A percentile compares a stretch with the other conserved stretches of the same genome.
Evolutionary conservation across 2,797 vertebrate genomes (phyloP).

Genomic region (Spondyliosoma cantharus): DNA sequence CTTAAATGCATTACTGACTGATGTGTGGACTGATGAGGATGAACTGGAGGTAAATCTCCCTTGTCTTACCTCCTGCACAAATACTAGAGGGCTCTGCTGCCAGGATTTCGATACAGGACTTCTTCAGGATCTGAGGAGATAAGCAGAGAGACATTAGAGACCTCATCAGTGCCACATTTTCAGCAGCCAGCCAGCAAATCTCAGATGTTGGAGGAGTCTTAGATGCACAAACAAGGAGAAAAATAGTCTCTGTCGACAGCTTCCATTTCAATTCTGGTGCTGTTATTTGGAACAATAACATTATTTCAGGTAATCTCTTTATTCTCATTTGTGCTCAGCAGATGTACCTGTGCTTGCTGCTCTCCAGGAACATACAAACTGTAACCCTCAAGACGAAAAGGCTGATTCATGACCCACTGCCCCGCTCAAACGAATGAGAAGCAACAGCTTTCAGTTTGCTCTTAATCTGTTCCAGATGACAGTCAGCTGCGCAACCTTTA

Average conservation of each 20-base stretch:
- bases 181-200: background rate
- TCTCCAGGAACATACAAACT: constrained; percentile 52
- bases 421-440: constrained; percentile 44
- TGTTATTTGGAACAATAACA: background rate
- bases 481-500: constrained; percentile 63
- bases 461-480: constrained; percentile 80
- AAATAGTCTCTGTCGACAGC: background rate
- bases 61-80: constrained; percentile 93
- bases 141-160: constrained; percentile 32
- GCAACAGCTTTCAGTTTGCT: constrained; percentile 46
- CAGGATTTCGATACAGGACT: constrained; percentile 98
- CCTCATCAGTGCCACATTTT: background rate
- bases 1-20: background rate
- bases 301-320: background rate
- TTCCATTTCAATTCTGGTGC: background rate
- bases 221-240: background rate
- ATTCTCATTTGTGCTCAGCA: constrained; percentile 22
- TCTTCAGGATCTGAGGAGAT: constrained; percentile 92
- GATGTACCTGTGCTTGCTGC: constrained; percentile 18
- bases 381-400: constrained; percentile 34
- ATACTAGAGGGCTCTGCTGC: constrained; percentile 97
- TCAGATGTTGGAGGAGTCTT: background rate
- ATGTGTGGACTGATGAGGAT: constrained; percentile 6
- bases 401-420: constrained; percentile 61
- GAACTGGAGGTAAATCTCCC: background rate